Evolutionary conservation across 2,113 vertebrate genomes (phyloP).

Genomic region (Labrus mixtus): DNA sequence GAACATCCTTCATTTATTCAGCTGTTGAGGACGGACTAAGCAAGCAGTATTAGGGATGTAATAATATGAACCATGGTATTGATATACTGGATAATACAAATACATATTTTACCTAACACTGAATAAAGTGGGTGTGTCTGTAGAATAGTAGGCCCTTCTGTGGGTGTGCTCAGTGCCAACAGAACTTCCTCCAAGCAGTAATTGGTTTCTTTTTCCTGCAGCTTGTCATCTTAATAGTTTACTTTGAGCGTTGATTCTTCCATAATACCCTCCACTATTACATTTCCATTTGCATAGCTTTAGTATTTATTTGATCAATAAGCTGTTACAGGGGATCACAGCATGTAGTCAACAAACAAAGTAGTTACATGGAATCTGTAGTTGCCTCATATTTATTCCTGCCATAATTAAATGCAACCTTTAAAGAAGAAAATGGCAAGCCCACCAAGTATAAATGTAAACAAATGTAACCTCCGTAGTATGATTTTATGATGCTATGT

Average conservation of each 20-base stretch:
- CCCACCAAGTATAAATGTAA: constrained; percentile 29
- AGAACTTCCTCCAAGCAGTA: neutral
- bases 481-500: too few species aligned
- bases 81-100: neutral
- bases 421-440: neutral
- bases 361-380: too few species aligned
- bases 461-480: constrained; percentile 1
- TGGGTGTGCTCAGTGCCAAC: neutral
- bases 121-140: neutral
- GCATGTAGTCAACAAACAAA: too few species aligned
- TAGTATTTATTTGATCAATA: neutral
- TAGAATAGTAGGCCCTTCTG: neutral
- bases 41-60: neutral
- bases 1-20: constrained; percentile 21
- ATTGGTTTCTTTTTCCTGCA: neutral
- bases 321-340: neutral
- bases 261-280: neutral
- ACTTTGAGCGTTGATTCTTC: neutral
- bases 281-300: neutral
- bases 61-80: neutral
- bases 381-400: too few species aligned
- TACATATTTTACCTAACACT: neutral
- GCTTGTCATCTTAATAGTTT: neutral
- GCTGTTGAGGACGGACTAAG: constrained; percentile 43
- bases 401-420: neutral